Conservation (phyloP, 1,140 invertebrate species). For the Solen grandis region DNA sequence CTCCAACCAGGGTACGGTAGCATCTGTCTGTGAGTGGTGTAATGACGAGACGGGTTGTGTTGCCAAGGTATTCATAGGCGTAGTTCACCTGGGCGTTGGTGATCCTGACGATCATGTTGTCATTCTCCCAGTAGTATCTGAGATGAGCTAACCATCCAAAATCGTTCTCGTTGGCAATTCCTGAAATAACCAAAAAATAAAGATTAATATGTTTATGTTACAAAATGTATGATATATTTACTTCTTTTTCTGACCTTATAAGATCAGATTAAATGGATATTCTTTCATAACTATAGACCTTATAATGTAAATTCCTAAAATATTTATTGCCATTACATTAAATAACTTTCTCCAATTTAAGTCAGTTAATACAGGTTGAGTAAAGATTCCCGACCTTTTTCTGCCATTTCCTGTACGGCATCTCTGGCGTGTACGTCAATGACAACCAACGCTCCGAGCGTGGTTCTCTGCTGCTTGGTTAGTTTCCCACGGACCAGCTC, state of each 20-base stretch:
- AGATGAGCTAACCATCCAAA: slow-evolving; percentile 81
- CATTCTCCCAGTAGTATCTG: slow-evolving; percentile 81
- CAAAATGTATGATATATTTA: not conserved
- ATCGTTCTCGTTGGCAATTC: slow-evolving; percentile 79
- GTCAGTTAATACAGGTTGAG: no score
- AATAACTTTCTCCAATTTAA: no score
- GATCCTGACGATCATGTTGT: slow-evolving; percentile 76
- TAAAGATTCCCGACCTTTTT: slow-evolving; percentile 79
- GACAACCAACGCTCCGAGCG: slow-evolving; percentile 80
- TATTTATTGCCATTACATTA: no score
- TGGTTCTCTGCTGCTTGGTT: slow-evolving; percentile 79
- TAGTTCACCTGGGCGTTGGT: slow-evolving; percentile 81
- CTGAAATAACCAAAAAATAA: slow-evolving; percentile 60
- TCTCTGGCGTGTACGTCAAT: slow-evolving; percentile 81
- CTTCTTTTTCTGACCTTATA: not conserved
- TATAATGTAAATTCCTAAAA: no score
- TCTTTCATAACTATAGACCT: slow-evolving; percentile 1
- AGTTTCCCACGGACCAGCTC: slow-evolving; percentile 81
- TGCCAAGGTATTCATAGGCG: slow-evolving; percentile 81
- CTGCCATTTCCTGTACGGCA: slow-evolving; percentile 76
- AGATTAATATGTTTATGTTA: no score
- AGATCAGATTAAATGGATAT: not conserved
- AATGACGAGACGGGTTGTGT: slow-evolving; percentile 80
- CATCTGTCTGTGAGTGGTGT: slow-evolving; percentile 81
- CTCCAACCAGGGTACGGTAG: slow-evolving; percentile 76